Conservation (phyloP, 1,140 invertebrate species). For the Eumeta japonica region DNA sequence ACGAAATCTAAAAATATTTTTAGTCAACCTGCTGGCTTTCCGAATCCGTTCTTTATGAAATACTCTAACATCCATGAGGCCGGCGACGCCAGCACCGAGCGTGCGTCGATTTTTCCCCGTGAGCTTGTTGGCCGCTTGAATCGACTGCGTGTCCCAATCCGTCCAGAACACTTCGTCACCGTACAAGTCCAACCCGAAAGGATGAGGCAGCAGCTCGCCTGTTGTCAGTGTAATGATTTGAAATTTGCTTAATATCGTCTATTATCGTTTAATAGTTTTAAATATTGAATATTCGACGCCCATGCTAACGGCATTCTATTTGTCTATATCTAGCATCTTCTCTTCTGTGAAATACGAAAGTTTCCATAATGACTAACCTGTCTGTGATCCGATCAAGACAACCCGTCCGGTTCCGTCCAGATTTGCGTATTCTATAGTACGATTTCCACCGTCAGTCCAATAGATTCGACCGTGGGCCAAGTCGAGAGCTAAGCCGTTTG, state of each 20-base stretch:
- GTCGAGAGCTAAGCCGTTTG: constrained; percentile 82
- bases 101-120: constrained; percentile 67
- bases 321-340: too few species aligned
- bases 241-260: background rate
- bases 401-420: constrained; percentile 76
- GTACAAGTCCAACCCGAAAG: constrained; percentile 83
- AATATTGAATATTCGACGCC: too few species aligned
- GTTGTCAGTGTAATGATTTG: constrained; percentile 8
- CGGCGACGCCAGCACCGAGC: constrained; percentile 66
- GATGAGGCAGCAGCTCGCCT: constrained; percentile 70
- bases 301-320: too few species aligned
- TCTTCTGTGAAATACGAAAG: too few species aligned
- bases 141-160: constrained; percentile 75
- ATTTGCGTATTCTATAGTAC: constrained; percentile 79
- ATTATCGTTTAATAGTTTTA: background rate
- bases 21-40: constrained; percentile 43
- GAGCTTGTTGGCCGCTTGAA: constrained; percentile 75
- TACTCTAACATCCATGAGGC: constrained; percentile 82
- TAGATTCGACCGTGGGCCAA: constrained; percentile 68
- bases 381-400: constrained; percentile 62
- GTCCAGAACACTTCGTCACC: constrained; percentile 87
- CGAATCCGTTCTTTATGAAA: constrained; percentile 70
- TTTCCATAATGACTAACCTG: too few species aligned
- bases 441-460: constrained; percentile 80
- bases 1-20: too few species aligned